phyloP scores from a whole-genome alignment of 1,140 invertebrate genomes.

The Brachionus paranguensis region DNA sequence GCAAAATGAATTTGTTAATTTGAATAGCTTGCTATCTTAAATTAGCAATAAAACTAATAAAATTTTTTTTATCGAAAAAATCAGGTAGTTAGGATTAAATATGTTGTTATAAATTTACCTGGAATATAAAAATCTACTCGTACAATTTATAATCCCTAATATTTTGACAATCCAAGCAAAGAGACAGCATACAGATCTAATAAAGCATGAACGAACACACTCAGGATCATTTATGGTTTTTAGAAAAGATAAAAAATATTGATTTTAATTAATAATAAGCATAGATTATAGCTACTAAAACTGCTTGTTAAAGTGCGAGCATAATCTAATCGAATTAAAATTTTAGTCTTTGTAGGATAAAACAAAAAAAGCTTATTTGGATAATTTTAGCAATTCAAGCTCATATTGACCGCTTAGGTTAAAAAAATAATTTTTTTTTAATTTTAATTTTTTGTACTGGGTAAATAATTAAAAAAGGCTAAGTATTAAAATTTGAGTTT shows the following conservation, averaged over 20 bases:
- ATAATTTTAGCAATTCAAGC: background rate
- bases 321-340: background rate
- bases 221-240: background rate
- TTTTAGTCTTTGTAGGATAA: background rate
- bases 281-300: background rate
- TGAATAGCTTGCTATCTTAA: background rate
- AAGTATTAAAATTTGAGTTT: too few relatives aligned
- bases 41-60: background rate
- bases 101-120: background rate
- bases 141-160: background rate
- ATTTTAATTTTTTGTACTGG: too few relatives aligned
- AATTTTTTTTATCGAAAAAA: background rate
- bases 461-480: too few relatives aligned
- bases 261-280: background rate
- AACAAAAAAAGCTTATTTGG: background rate
- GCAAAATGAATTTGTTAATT: background rate
- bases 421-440: too few relatives aligned
- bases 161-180: background rate
- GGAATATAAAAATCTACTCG: background rate
- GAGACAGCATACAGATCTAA: background rate
- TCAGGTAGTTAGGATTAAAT: constrained; percentile 7
- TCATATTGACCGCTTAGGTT: background rate
- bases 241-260: background rate
- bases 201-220: background rate
- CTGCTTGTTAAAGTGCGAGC: background rate